These are phyloP conservation scores for Bungarus multicinctus DNA, from an alignment of 2,113 vertebrate species.

Conservation along the genomic window DNA sequence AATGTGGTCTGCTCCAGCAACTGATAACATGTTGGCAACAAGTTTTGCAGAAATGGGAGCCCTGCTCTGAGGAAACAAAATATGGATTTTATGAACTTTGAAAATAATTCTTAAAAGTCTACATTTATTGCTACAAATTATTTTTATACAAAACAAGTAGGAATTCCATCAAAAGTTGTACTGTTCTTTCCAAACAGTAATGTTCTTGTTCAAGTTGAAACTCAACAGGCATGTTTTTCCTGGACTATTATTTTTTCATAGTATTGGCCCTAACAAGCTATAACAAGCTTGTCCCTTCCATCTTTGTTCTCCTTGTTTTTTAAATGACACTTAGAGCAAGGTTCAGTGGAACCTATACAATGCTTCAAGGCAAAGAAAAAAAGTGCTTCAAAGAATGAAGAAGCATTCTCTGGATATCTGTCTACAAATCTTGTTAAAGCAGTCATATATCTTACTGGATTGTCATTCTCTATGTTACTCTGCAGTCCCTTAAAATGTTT, in stretches of 20 bases:
- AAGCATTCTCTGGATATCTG: neutral
- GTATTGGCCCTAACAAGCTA: neutral
- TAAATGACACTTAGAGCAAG: neutral
- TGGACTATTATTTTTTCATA: neutral
- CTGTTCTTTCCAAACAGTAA: neutral
- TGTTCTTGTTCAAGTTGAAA: neutral
- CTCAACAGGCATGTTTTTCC: neutral
- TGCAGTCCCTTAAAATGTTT: neutral
- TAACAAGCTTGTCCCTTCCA: neutral
- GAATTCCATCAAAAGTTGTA: neutral
- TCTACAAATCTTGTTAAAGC: neutral
- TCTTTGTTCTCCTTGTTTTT: neutral
- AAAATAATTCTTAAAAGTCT: neutral
- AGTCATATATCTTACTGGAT: neutral
- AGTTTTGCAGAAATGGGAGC: constrained; percentile 96
- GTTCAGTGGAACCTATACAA: neutral
- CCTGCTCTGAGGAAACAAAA: constrained; percentile 80
- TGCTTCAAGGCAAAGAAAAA: neutral
- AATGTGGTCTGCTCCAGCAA: constrained; percentile 94
- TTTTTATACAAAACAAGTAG: neutral
- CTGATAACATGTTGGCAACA: constrained; percentile 95
- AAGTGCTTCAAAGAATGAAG: neutral
- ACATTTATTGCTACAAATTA: neutral
- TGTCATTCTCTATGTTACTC: neutral
- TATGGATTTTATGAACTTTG: constrained; percentile 12